These are phyloP conservation scores for Argentina silus DNA, from an alignment of 2,797 vertebrate species.

Conservation along the genomic window DNA sequence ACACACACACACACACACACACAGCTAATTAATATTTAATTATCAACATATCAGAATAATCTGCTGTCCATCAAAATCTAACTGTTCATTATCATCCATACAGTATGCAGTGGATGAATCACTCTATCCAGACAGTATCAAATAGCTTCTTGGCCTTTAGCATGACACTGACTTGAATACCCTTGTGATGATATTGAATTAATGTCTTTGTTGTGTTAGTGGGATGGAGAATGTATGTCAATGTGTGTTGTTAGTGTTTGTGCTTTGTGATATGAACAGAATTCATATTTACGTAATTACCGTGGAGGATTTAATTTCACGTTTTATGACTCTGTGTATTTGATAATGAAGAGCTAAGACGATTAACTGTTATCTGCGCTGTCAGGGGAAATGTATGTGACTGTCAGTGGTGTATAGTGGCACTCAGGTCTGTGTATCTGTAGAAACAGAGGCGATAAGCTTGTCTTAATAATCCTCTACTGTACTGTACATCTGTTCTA, in stretches of 20 bases:
- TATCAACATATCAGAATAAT: slow-evolving; percentile 24
- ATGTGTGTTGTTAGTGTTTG: slow-evolving; percentile 44
- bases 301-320: slow-evolving; percentile 58
- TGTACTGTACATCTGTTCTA: slow-evolving; percentile 10
- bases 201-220: background rate
- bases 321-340: slow-evolving; percentile 57
- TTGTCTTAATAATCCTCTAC: slow-evolving; percentile 49
- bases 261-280: slow-evolving; percentile 39
- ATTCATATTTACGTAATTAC: slow-evolving; percentile 56
- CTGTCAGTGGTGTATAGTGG: background rate
- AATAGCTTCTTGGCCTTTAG: background rate
- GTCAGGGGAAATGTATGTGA: slow-evolving; percentile 24
- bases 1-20: slow-evolving; percentile 1
- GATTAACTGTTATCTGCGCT: slow-evolving; percentile 56
- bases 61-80: background rate
- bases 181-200: background rate
- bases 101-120: background rate
- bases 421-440: slow-evolving; percentile 5
- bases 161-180: background rate
- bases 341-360: slow-evolving; percentile 57
- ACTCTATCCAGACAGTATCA: too few relatives aligned
- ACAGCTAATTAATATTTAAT: slow-evolving; percentile 11
- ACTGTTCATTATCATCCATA: background rate
- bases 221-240: slow-evolving; percentile 15
- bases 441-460: slow-evolving; percentile 36